phyloP scores from a whole-genome alignment of 2,113 vertebrate genomes.

The Tautogolabrus adspersus region DNA sequence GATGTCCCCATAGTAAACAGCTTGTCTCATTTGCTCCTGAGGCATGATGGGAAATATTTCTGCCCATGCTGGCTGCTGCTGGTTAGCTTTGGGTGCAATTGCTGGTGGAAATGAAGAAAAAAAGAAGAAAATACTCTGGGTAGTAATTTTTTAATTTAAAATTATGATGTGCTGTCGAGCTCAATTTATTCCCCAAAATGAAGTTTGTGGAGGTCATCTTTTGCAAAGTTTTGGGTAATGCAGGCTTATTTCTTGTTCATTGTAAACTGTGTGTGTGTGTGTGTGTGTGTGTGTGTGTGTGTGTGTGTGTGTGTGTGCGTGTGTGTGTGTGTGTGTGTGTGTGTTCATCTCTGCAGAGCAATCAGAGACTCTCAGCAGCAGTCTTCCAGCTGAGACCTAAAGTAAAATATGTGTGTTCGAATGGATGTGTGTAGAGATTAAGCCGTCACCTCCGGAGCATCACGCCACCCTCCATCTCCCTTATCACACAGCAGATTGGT shows the following conservation, averaged over 20 bases:
- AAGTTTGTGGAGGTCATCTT: background rate
- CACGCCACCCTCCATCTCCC: constrained; percentile 46
- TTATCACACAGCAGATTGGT: constrained; percentile 61
- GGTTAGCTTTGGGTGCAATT: constrained; percentile 1
- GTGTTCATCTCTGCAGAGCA: background rate
- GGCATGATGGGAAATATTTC: constrained; percentile 7
- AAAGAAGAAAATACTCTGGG: background rate
- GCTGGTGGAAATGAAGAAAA: background rate
- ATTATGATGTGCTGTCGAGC: background rate
- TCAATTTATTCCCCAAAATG: background rate
- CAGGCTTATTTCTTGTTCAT: background rate
- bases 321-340: background rate
- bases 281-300: background rate
- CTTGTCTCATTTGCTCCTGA: constrained; percentile 16
- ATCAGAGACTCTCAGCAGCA: background rate
- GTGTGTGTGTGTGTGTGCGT: background rate
- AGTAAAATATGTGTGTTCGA: constrained; percentile 33
- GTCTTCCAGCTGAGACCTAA: constrained; percentile 4
- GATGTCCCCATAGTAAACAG: constrained; percentile 26
- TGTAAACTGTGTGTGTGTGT: background rate
- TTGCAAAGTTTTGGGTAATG: background rate
- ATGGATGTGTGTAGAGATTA: constrained; percentile 42
- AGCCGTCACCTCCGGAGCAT: constrained; percentile 58
- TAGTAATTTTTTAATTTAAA: background rate
- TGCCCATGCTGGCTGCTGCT: background rate